Conservation (phyloP, 2,113 vertebrate genomes). For the Thalassarche chlororhynchos region DNA sequence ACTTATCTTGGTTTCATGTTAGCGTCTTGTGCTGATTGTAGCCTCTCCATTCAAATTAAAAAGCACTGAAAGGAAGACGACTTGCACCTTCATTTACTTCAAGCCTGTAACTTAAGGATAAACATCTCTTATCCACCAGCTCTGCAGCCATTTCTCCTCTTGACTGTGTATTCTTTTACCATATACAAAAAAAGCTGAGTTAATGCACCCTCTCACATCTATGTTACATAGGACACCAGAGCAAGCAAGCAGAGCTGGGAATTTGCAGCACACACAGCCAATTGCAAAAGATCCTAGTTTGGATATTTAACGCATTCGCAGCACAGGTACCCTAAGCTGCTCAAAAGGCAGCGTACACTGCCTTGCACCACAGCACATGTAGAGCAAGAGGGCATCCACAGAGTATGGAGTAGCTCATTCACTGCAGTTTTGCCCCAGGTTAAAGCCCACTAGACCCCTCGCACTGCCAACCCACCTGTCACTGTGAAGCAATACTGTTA, state of each 20-base stretch:
- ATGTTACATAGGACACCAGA: not conserved
- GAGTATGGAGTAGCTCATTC: not conserved
- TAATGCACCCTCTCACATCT: not conserved
- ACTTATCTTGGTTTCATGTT: not conserved
- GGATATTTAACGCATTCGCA: not conserved
- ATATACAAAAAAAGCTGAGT: not conserved
- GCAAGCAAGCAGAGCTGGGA: not conserved
- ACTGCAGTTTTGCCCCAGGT: not conserved
- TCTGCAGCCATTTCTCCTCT: not conserved
- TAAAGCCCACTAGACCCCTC: not conserved
- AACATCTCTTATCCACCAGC: not conserved
- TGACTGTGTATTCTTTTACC: not conserved
- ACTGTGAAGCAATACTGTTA: not conserved
- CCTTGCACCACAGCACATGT: not conserved
- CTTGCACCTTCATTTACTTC: not conserved
- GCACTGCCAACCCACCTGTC: not conserved
- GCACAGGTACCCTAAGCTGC: not conserved
- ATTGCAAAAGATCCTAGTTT: not conserved
- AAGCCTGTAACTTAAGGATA: not conserved
- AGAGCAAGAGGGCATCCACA: not conserved
- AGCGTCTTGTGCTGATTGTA: not conserved
- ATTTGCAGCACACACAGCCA: not conserved
- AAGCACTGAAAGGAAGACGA: not conserved
- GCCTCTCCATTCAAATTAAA: not conserved
- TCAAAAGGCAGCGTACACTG: not conserved